phyloP scores from a whole-genome alignment of 2,888 invertebrate genomes.

The Sphinx pinastri region DNA sequence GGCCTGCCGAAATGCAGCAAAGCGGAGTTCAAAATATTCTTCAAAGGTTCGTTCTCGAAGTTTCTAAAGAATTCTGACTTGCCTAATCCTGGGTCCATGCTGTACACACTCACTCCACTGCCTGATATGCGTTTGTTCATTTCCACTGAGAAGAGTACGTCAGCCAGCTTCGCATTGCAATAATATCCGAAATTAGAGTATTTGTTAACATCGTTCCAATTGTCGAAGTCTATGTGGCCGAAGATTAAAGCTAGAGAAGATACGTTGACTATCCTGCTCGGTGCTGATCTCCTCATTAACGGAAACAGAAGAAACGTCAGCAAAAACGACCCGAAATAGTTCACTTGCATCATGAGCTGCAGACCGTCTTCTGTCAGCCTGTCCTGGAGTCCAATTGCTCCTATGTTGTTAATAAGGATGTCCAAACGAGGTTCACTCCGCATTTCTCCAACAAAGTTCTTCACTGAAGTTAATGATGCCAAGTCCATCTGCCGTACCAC shows the following conservation, averaged over 20 bases:
- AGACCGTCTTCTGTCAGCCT: constrained; percentile 84
- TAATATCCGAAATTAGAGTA: constrained; percentile 85
- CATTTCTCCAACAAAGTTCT: constrained; percentile 84
- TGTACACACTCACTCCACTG: constrained; percentile 89
- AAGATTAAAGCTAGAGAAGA: constrained; percentile 86
- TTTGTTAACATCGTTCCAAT: constrained; percentile 87
- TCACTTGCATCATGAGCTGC: constrained; percentile 85
- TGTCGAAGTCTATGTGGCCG: constrained; percentile 87
- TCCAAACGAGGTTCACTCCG: constrained; percentile 75
- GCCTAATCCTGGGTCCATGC: constrained; percentile 92
- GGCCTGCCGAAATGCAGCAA: constrained; percentile 55
- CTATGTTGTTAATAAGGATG: constrained; percentile 76
- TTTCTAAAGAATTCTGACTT: constrained; percentile 90
- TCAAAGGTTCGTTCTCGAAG: constrained; percentile 45
- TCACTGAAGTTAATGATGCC: constrained; percentile 76
- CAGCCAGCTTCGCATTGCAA: constrained; percentile 72
- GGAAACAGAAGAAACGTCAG: constrained; percentile 66
- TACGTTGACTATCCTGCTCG: constrained; percentile 64
- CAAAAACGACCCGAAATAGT: constrained; percentile 67
- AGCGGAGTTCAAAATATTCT: constrained; percentile 47
- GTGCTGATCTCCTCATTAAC: constrained; percentile 57
- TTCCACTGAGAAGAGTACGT: constrained; percentile 79
- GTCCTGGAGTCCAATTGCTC: constrained; percentile 71
- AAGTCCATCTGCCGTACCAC: constrained; percentile 74
- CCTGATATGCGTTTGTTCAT: constrained; percentile 57